A percentile compares a stretch with the other conserved stretches of the same genome.
Evolutionary conservation across 1,140 invertebrate genomes (phyloP).

Genomic region (Leptonema lineaticorne): DNA sequence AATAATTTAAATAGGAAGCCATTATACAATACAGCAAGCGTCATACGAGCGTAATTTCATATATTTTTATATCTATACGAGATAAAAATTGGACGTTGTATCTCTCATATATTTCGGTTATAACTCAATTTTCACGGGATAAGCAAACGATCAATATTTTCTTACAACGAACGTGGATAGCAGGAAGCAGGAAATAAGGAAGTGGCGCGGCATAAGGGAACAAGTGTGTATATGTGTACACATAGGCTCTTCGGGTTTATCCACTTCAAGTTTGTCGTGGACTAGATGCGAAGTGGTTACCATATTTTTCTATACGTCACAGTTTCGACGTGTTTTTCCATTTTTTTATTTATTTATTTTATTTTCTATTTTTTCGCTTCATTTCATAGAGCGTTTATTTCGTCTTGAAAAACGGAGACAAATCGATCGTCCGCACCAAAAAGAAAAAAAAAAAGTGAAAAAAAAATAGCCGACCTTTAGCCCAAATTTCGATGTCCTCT

Average conservation of each 20-base stretch:
- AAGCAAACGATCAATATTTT: slow-evolving; percentile 25
- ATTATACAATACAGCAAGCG: too few species aligned
- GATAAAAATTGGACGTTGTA: too few species aligned
- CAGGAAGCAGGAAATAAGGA: background rate
- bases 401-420: background rate
- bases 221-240: too few species aligned
- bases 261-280: slow-evolving; percentile 13
- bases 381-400: slow-evolving; percentile 8
- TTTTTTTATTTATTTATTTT: slow-evolving; percentile 3
- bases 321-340: slow-evolving; percentile 4
- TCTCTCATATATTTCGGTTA: slow-evolving; percentile 6
- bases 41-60: too few species aligned
- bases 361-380: background rate
- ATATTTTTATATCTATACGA: too few species aligned
- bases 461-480: background rate
- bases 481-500: background rate
- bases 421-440: background rate
- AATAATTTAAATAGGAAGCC: too few species aligned
- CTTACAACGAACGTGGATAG: background rate
- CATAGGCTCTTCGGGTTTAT: background rate
- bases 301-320: slow-evolving; percentile 9
- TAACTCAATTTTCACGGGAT: slow-evolving; percentile 1
- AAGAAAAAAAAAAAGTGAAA: background rate
- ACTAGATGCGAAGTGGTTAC: background rate
- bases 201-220: background rate